Percentiles rank a stretch among this genome's conserved stretches.
These are phyloP conservation scores for Benitochromis conjunctus DNA, from an alignment of 2,113 vertebrate genomes.

Conservation along the genomic window DNA sequence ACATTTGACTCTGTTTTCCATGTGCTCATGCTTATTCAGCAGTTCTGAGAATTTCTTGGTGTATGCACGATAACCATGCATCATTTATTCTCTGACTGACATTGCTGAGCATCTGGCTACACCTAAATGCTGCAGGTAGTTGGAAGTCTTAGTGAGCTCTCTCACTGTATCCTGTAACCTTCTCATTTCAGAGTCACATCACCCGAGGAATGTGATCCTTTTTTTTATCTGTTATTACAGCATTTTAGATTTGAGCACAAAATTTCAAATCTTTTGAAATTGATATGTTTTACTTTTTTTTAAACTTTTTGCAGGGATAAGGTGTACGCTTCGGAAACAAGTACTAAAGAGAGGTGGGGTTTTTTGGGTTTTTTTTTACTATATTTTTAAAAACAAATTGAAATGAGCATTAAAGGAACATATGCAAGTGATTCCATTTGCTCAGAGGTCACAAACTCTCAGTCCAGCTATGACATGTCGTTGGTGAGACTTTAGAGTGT, in stretches of 20 bases:
- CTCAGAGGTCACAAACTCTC: background rate
- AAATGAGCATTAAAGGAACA: background rate
- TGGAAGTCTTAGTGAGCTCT: background rate
- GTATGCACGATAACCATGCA: background rate
- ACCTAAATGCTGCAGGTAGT: background rate
- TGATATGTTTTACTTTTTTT: rapidly evolving
- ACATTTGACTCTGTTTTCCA: background rate
- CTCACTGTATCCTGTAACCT: background rate
- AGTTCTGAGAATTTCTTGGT: background rate
- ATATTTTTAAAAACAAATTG: background rate
- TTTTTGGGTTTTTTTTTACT: too few species aligned
- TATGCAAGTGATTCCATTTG: background rate
- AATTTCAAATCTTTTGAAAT: background rate
- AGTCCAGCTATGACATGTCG: constrained; percentile 34
- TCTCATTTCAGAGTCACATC: background rate
- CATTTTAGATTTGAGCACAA: background rate
- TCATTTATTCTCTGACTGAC: background rate
- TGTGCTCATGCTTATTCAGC: background rate
- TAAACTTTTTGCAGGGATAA: background rate
- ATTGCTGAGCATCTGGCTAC: background rate
- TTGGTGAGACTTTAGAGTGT: constrained; percentile 35
- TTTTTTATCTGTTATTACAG: background rate
- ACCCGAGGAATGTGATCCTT: background rate
- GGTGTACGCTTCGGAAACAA: background rate
- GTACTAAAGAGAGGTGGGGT: background rate